Evolutionary conservation across 2,797 vertebrate species (phyloP), one percentile per base, ranked within the genome.

Genomic region (Hyperoplus immaculatus): DNA sequence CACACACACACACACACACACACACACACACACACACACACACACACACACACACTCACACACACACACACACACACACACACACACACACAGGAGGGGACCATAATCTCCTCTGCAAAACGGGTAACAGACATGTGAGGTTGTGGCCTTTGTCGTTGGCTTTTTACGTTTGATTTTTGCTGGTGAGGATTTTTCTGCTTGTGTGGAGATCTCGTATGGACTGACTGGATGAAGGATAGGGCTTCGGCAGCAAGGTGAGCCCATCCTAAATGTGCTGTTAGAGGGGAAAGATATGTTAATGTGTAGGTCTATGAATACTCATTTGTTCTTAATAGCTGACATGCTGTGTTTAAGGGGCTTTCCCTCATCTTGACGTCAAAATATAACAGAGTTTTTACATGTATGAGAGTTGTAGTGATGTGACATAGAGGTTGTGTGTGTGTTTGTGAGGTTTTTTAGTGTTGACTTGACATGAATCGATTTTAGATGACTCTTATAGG

Each of bases 211-310:
- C 69, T 85, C 47, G 56, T 91, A 92, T 83, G 87, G 21, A 56
- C 74, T 84, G 87, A 89, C 86, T 89, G 91, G 89, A 94, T 89
- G 90, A 92, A 78, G 83, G 93, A 84, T 65, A 78, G 83, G 80
- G 77, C 81, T 78, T 83, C 69, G 70, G 81, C 45, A 86, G 71
- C n/a, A 70, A 90, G 85, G 89, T 93, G 91, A 93, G 89, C 60
- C 60, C 66, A 81, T 12, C 46, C 55, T 15, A 41, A 61, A 59
- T 68, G 14, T 56, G 46, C 12, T 7, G 42, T 50, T 5, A n/a
- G 3, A 29, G 1, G 47, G 18, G 43, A 8, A 21, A 9, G 36
- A 3, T 11, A 29, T 29, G 29, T 60, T 8, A 10, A 16, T 58
- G 9, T 41, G 60, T 62, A 43, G 15, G 57, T 13, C n/a, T 56